Evolutionary conservation across 1,140 invertebrate species (phyloP), one percentile per base, ranked within the genome.

Genomic region (Prorops nasuta): DNA sequence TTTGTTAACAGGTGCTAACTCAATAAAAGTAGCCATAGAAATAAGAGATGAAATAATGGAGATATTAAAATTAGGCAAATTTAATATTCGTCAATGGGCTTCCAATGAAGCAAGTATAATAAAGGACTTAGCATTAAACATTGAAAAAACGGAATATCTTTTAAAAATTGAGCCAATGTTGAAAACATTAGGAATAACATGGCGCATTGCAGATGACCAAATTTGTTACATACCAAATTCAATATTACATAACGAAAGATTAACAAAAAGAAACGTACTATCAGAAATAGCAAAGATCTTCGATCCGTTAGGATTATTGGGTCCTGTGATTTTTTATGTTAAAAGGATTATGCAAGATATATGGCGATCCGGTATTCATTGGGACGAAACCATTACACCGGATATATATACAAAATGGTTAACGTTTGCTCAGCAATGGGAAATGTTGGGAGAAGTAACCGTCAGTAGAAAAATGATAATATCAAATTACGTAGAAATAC

Each of bases 231-330:
- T 1, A 12, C 1, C n/a, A 2, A 7, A 4, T 4, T 35, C 9
- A 7, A 35, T 35, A 9, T 7, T 4, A 6, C 6, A 14, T 35
- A 4, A n/a, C 34, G 7, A 7, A 14, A 2, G 9, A 3, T 12
- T 36, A 1, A 38, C 48, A 1, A 50, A 44, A 22, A 16, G 40
- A 8, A 2, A 3, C 3, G 21, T 44, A 3, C 15, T 18, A 3
- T 50, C 49, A 0, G 19, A 28, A 12, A 39, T 50, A 2, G 35
- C 49, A 9, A 28, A 34, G 17, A 17, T 50, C 8, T 50, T 20
- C 12, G 46, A 48, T 9, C 37, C 46, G 1, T 18, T 48, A 16
- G 38, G 28, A 0, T 21, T 50, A 2, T n/a, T 50, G 1, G 36
- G 14, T 1, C 49, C 49, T 0, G 28, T 50, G 1, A 28, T 50